A percentile compares a stretch with the other conserved stretches of the same genome.
phyloP scores from a whole-genome alignment of 2,888 invertebrate genomes.

The Charanyca ferruginea region DNA sequence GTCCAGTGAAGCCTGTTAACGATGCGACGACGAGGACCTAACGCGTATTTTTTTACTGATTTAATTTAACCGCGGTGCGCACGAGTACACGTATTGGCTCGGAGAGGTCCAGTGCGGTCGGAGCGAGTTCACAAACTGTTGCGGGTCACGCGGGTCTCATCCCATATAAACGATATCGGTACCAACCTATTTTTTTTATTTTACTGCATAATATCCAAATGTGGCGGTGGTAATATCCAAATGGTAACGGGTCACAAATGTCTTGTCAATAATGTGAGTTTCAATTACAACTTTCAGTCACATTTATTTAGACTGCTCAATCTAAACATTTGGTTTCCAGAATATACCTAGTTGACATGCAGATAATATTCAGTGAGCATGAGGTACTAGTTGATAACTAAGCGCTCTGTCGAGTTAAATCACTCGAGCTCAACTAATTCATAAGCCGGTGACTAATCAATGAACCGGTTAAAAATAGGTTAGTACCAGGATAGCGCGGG shows the following conservation, averaged over 20 bases:
- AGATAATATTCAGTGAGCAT: slow-evolving; percentile 15
- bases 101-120: slow-evolving; percentile 90
- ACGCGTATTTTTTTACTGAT: slow-evolving; percentile 67
- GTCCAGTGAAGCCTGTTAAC: slow-evolving; percentile 75
- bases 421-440: slow-evolving; percentile 46
- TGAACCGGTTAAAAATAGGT: slow-evolving; percentile 83
- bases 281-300: background rate
- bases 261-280: slow-evolving; percentile 6
- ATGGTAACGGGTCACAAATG: background rate
- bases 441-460: slow-evolving; percentile 57
- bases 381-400: slow-evolving; percentile 35
- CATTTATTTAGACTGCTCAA: background rate
- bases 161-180: slow-evolving; percentile 79
- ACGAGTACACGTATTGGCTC: slow-evolving; percentile 82
- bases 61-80: slow-evolving; percentile 72
- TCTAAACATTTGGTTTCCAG: slow-evolving; percentile 3
- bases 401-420: slow-evolving; percentile 38
- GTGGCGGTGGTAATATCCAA: too few relatives aligned
- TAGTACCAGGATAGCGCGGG: slow-evolving; percentile 87
- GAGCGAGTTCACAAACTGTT: slow-evolving; percentile 86
- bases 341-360: slow-evolving; percentile 8
- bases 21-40: slow-evolving; percentile 73
- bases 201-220: slow-evolving; percentile 33
- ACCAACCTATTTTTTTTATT: slow-evolving; percentile 87
- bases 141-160: slow-evolving; percentile 83